Evolutionary conservation across 2,888 invertebrate species (phyloP), one percentile per base, ranked within the genome.

Genomic region (Aphrophora alni): DNA sequence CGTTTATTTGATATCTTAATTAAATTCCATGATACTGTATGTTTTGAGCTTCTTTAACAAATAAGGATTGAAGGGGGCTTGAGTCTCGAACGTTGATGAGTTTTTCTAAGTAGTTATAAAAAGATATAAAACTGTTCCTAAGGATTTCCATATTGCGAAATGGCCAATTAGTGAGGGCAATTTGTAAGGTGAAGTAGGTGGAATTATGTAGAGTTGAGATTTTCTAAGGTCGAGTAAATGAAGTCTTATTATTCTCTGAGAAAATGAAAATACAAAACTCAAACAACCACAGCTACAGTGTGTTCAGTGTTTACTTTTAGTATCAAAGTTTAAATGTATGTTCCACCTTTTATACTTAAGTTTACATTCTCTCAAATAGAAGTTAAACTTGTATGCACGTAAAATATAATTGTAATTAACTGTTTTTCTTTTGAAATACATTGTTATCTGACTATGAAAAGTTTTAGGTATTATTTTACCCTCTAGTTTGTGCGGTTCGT

Each of bases 41-140:
- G 3, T 5, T 5, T 8, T 8, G 33, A 33, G 33, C 33, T 33
- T 33, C 33, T 33, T n/a, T 33, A 33, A 33, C 33, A 33, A 33
- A 3, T 33, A 3, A 8, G 33, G 8, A 33, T 33, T 8, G 33
- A 8, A 8, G 21, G 59, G 7, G n/a, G 59, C 21, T 59, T n/a
- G 59, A 44, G 21, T 14, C 14, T n/a, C 59, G 59, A 59, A 59
- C 59, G 59, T 59, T 59, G 59, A 59, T 59, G 59, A 59, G 12
- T 59, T 59, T 59, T 21, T 59, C 21, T 59, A 59, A 59, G 59
- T 59, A 59, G 59, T 59, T 59, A 59, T 59, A 59, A 59, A 59
- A 59, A 59, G 59, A 21, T 59, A 59, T 59, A 59, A 59, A 59
- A 59, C 59, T 59, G 59, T 59, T 59, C 59, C 21, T 59, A 59